A percentile compares a stretch with the other conserved stretches of the same genome.
These are phyloP conservation scores for Xiphydria camelus DNA, from an alignment of 2,888 invertebrate species.

Conservation along the genomic window DNA sequence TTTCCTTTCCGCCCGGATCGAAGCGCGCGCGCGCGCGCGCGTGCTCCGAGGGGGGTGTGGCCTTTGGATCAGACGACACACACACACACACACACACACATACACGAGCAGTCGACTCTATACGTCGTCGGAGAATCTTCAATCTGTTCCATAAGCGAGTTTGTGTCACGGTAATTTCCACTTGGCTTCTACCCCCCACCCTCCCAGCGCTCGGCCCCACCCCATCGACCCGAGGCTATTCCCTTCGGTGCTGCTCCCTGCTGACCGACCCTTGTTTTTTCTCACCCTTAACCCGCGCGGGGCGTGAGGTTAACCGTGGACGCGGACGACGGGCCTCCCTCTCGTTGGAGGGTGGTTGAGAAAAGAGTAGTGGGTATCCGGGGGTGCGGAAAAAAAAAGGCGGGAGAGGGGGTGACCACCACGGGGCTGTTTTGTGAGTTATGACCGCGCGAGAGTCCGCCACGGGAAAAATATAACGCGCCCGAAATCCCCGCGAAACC, in stretches of 20 bases:
- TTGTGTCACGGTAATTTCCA: constrained; percentile 40
- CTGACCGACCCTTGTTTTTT: constrained; percentile 38
- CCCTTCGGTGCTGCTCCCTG: constrained; percentile 30
- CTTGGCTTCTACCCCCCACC: constrained; percentile 36
- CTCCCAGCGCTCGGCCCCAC: constrained; percentile 19
- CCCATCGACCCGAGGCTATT: constrained; percentile 34
- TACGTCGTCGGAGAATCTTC: constrained; percentile 36
- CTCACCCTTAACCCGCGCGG: constrained; percentile 34
- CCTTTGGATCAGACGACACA: no score
- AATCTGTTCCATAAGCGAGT: constrained; percentile 36
- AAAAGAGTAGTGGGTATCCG: constrained; percentile 5
- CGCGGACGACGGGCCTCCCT: constrained; percentile 5
- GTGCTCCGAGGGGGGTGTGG: no score
- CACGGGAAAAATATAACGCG: constrained; percentile 5
- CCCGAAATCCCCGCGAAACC: constrained; percentile 21
- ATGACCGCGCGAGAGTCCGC: constrained; percentile 3
- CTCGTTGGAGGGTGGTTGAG: constrained; percentile 1
- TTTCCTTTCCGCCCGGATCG: no score
- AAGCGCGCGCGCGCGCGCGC: no score
- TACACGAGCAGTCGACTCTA: no score
- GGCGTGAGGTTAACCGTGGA: constrained; percentile 32
- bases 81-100: no score
- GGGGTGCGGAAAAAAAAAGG: constrained; percentile 5
- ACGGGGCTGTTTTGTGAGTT: neutral
- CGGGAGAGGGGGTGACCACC: constrained; percentile 4